Evolutionary conservation across 2,888 invertebrate species (phyloP), one percentile per base, ranked within the genome.

Genomic region (Zygogramma bicolorata): DNA sequence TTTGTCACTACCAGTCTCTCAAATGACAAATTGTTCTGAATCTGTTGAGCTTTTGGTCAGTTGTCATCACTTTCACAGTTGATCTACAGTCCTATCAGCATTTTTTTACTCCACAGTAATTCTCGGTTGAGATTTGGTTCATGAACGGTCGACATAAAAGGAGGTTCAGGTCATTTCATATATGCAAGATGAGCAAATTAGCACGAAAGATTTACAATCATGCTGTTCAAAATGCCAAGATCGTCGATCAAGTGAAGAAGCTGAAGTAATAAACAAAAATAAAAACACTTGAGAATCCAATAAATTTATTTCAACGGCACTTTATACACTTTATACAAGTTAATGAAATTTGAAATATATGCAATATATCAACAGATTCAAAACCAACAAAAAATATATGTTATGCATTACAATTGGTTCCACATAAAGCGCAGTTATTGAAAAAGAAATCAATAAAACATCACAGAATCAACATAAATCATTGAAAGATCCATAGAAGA

Each of bases 321-420:
- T 82, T 83, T 82, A 79, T 83, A 83, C 83, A 80, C 76, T 82
- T 82, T 83, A 79, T 83, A 83, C 83, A 83, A 70, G 72, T 67
- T 74, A 76, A 71, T 74, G 73, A 69, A 73, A 58, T 25, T 8
- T 25, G 1, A 42, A 63, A 15, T 3, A n/a, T 25, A 29, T 25
- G 38, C 34, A 59, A 18, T 42, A 34, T 61, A 38, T 34, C 22
- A 40, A 29, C 59, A 34, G 20, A 20, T 34, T 15, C 18, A 34
- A 13, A 31, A 59, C n/a, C n/a, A 58, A 29, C 59, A 59, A 59
- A 59, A 29, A 15, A 31, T 59, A n/a, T 8, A 31, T 18, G 59
- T 18, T 59, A 15, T 15, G 20, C 20, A 59, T 34, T 34, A 59
- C 27, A 58, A 15, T 15, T 27, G n/a, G 2, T 58, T 29, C 7